phyloP scores from a whole-genome alignment of 2,113 vertebrate genomes.

The Etheostoma cragini region DNA sequence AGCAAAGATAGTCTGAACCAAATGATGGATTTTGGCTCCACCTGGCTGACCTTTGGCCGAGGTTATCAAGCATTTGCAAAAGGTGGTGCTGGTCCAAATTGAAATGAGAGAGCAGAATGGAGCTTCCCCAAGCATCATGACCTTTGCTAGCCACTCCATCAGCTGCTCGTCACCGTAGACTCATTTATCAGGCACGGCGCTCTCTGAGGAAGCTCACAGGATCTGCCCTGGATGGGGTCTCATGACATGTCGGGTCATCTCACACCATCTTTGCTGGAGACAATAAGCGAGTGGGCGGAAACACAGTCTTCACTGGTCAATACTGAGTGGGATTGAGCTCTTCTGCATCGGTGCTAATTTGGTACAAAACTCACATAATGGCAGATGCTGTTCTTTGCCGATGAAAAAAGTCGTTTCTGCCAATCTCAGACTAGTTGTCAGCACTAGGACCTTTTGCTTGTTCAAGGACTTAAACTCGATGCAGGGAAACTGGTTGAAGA shows the following conservation, averaged over 20 bases:
- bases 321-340: constrained; percentile 53
- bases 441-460: constrained; percentile 3
- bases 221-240: constrained; percentile 69
- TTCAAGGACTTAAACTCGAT: constrained; percentile 31
- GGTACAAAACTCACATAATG: constrained; percentile 4
- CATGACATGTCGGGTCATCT: constrained; percentile 73
- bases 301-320: constrained; percentile 45
- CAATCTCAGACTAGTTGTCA: constrained; percentile 9
- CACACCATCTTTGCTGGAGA: constrained; percentile 71
- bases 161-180: constrained; percentile 70
- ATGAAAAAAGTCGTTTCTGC: constrained; percentile 23
- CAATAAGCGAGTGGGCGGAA: constrained; percentile 63
- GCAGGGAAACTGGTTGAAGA: constrained; percentile 13
- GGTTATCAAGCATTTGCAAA: constrained; percentile 69
- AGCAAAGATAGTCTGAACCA: constrained; percentile 34
- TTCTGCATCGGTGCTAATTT: constrained; percentile 63
- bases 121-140: constrained; percentile 63
- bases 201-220: constrained; percentile 72
- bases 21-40: constrained; percentile 62
- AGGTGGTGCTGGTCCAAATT: constrained; percentile 58
- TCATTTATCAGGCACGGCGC: constrained; percentile 69
- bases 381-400: constrained; percentile 2
- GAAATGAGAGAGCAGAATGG: constrained; percentile 69
- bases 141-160: constrained; percentile 77
- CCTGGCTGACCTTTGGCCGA: constrained; percentile 56